phyloP scores from a whole-genome alignment of 2,797 vertebrate species.

The Hafferia zeledoni region DNA sequence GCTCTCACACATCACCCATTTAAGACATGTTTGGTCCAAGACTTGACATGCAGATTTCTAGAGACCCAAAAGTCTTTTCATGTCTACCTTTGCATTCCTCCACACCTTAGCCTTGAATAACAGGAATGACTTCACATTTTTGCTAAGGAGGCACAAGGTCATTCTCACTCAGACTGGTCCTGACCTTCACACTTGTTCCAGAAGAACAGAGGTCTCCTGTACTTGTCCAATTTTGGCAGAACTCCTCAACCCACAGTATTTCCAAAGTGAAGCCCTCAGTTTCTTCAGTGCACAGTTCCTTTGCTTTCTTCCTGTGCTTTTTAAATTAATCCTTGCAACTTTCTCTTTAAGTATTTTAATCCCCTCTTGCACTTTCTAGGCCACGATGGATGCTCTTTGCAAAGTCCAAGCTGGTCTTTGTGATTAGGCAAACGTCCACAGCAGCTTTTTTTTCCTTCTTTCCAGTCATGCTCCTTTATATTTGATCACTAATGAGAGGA shows the following conservation, averaged over 20 bases:
- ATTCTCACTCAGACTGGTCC: background rate
- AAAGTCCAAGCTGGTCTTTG: background rate
- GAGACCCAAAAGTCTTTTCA: background rate
- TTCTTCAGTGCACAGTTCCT: background rate
- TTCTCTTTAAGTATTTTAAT: background rate
- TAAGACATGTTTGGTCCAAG: background rate
- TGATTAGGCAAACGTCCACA: background rate
- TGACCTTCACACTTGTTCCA: background rate
- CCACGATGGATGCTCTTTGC: rapidly evolving
- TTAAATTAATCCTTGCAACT: background rate
- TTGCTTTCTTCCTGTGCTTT: background rate
- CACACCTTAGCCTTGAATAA: background rate
- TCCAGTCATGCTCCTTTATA: background rate
- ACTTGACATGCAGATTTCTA: background rate
- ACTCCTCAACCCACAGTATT: background rate
- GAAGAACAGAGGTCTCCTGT: background rate
- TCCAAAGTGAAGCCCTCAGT: background rate
- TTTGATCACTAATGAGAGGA: background rate
- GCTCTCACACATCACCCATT: background rate
- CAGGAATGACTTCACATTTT: background rate
- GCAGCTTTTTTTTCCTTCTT: background rate
- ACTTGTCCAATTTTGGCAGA: background rate
- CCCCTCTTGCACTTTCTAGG: background rate
- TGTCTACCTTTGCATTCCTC: background rate
- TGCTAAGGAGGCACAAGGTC: background rate